Conservation (phyloP, 2,888 invertebrate genomes). For the Charanyca ferruginea region DNA sequence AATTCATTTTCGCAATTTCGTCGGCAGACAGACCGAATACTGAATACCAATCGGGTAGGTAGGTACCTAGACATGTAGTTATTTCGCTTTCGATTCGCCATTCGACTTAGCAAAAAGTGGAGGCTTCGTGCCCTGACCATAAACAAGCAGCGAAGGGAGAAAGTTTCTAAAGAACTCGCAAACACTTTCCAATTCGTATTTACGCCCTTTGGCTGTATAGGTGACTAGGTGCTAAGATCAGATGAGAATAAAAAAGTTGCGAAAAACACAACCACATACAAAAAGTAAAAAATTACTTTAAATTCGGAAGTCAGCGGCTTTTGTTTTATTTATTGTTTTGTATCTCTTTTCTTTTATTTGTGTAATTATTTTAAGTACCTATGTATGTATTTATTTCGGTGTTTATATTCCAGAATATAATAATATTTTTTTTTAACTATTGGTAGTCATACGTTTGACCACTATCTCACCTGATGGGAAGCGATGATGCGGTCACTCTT, state of each 20-base stretch:
- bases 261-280: too few relatives aligned
- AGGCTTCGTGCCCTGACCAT: constrained; percentile 65
- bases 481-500: too few relatives aligned
- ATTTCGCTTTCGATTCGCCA: constrained; percentile 70
- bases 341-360: too few relatives aligned
- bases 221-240: neutral
- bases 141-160: constrained; percentile 68
- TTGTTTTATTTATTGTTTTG: too few relatives aligned
- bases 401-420: too few relatives aligned
- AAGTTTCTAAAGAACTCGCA: constrained; percentile 65
- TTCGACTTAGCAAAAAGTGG: constrained; percentile 68
- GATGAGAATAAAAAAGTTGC: neutral
- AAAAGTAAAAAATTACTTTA: too few relatives aligned
- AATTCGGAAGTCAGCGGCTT: too few relatives aligned
- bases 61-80: constrained; percentile 54
- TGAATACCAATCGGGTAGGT: constrained; percentile 55
- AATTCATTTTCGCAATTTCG: constrained; percentile 51
- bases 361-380: too few relatives aligned
- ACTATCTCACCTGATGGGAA: too few relatives aligned
- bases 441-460: too few relatives aligned
- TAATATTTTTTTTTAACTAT: too few relatives aligned
- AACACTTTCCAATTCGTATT: constrained; percentile 61
- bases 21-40: constrained; percentile 47
- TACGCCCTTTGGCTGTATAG: constrained; percentile 43
- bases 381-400: too few relatives aligned